These are phyloP conservation scores for Heptranchias perlo DNA, from an alignment of 2,113 vertebrate species.

Conservation along the genomic window DNA sequence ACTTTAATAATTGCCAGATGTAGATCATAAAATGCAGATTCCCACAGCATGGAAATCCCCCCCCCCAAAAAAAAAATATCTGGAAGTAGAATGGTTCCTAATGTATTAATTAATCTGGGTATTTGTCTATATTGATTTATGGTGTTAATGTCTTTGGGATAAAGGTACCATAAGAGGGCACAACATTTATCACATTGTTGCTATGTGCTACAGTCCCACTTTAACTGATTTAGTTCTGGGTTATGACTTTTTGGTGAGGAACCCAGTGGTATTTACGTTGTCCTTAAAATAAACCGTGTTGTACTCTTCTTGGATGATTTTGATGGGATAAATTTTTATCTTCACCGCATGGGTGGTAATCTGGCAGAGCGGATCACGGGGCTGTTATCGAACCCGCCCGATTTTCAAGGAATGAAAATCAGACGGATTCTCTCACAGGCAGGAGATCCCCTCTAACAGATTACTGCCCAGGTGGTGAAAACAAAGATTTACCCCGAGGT, in stretches of 20 bases:
- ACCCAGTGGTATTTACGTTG: neutral
- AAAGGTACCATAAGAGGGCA: neutral
- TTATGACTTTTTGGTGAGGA: neutral
- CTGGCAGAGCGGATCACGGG: neutral
- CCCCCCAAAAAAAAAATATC: neutral
- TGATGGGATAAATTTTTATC: neutral
- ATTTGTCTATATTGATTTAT: neutral
- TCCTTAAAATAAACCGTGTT: neutral
- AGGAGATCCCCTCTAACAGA: neutral
- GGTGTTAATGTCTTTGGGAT: neutral
- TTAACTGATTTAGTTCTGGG: neutral
- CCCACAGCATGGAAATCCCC: neutral
- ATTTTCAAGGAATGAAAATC: neutral
- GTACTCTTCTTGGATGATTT: neutral
- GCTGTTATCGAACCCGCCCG: neutral
- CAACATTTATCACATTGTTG: neutral
- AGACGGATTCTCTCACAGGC: neutral
- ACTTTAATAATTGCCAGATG: conserved; percentile 21
- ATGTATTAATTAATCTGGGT: neutral
- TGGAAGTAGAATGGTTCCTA: neutral
- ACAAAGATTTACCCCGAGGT: neutral
- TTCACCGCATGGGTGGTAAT: no score
- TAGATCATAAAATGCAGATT: conserved; percentile 9
- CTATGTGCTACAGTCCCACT: neutral
- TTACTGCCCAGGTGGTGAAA: neutral